phyloP scores from a whole-genome alignment of 2,113 vertebrate genomes.

The Amphilophus citrinellus region DNA sequence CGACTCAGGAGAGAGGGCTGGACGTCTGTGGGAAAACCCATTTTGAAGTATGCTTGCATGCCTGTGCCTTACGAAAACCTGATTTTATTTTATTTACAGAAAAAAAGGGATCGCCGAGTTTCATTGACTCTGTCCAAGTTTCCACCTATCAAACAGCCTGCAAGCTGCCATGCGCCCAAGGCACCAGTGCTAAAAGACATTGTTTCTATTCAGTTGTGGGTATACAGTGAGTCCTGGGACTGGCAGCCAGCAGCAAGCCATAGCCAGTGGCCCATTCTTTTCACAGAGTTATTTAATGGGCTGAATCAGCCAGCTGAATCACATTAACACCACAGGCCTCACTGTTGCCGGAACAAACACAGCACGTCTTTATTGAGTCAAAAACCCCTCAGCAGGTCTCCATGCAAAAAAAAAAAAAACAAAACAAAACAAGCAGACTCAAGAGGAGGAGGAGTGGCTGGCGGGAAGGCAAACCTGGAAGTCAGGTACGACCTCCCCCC shows the following conservation, averaged over 20 bases:
- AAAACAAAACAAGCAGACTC: neutral
- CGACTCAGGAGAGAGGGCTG: neutral
- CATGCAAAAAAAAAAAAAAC: constrained; percentile 17
- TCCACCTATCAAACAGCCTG: constrained; percentile 47
- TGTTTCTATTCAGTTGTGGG: constrained; percentile 35
- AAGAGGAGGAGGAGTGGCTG: neutral
- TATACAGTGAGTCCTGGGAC: constrained; percentile 51
- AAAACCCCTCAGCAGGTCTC: constrained; percentile 41
- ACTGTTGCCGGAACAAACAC: constrained; percentile 62
- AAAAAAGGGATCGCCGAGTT: constrained; percentile 13
- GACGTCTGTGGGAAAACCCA: neutral
- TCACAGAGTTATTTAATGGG: constrained; percentile 51
- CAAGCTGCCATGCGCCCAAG: constrained; percentile 33
- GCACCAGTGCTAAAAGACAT: constrained; percentile 31
- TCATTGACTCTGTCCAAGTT: constrained; percentile 20
- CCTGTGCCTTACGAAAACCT: neutral
- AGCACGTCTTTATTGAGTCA: constrained; percentile 57
- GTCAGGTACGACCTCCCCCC: constrained; percentile 15
- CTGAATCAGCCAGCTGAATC: constrained; percentile 59
- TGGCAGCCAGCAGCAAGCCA: constrained; percentile 45
- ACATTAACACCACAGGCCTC: constrained; percentile 59
- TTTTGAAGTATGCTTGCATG: neutral
- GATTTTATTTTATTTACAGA: constrained; percentile 7
- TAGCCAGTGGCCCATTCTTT: constrained; percentile 46
- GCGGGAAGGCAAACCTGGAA: constrained; percentile 5